These are phyloP conservation scores for Tipula vernalis DNA, from an alignment of 2,888 invertebrate species.

Conservation along the genomic window DNA sequence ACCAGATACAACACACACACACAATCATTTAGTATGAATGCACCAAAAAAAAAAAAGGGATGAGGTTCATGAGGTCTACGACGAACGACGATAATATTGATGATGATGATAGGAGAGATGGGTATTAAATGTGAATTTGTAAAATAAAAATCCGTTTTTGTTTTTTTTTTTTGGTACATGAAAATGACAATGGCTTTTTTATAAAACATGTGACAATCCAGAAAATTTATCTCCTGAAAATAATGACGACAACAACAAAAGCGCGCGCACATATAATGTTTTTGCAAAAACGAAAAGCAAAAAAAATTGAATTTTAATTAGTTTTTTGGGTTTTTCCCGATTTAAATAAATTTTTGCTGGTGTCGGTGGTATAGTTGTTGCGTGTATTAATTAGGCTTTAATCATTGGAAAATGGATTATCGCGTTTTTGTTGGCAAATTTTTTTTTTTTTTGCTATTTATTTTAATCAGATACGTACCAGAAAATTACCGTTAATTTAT, in stretches of 20 bases:
- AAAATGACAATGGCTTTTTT: background rate
- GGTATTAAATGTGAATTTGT: background rate
- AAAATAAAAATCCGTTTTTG: background rate
- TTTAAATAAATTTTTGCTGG: background rate
- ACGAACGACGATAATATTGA: background rate
- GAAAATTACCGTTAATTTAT: slow-evolving; percentile 4
- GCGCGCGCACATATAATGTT: background rate
- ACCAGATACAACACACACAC: background rate
- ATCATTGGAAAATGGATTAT: slow-evolving; percentile 4
- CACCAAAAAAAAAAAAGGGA: background rate
- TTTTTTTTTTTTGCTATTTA: background rate
- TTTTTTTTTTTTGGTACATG: background rate
- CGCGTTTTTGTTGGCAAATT: background rate
- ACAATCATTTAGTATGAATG: background rate
- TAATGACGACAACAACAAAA: background rate
- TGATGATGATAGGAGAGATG: background rate
- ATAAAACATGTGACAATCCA: background rate
- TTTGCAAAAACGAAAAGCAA: background rate
- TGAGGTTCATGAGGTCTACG: background rate
- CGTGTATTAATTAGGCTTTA: background rate
- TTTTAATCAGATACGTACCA: background rate
- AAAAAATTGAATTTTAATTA: background rate
- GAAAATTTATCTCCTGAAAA: background rate
- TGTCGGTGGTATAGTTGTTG: background rate
- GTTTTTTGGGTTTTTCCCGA: background rate